Conservation (phyloP, 1,140 invertebrate genomes). For the Aphaenogaster ashmeadi region DNA sequence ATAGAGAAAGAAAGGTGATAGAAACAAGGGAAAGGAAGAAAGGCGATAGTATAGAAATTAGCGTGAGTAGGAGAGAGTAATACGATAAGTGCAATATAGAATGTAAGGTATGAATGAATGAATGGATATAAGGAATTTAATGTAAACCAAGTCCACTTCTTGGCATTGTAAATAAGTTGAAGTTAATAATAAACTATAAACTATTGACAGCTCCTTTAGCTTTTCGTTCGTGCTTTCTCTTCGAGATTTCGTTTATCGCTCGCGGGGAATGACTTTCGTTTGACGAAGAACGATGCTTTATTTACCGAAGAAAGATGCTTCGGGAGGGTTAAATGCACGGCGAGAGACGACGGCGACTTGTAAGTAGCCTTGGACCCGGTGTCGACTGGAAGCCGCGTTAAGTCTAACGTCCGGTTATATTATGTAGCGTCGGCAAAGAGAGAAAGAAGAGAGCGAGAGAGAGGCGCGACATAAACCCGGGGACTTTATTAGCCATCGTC, state of each 20-base stretch:
- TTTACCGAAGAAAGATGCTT: not conserved
- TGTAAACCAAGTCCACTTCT: no score
- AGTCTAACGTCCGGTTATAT: slow-evolving; percentile 44
- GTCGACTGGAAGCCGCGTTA: slow-evolving; percentile 28
- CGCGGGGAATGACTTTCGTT: not conserved
- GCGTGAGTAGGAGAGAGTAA: no score
- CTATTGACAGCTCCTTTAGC: not conserved
- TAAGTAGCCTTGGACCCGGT: slow-evolving; percentile 24
- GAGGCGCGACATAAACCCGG: slow-evolving; percentile 15
- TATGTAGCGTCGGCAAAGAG: slow-evolving; percentile 16
- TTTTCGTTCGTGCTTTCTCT: not conserved
- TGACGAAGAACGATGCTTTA: slow-evolving; percentile 21
- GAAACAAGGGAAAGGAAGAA: no score
- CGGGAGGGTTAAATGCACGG: slow-evolving; percentile 16
- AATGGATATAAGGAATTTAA: no score
- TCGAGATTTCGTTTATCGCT: slow-evolving; percentile 9
- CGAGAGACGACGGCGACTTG: slow-evolving; percentile 21
- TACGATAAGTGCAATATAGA: no score
- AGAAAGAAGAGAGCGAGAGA: not conserved
- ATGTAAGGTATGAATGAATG: no score
- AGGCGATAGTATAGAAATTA: no score
- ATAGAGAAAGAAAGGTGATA: no score
- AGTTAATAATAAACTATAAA: no score
- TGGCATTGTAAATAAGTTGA: no score
- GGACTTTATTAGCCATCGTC: slow-evolving; percentile 39